Percentiles rank a stretch among this genome's conserved stretches.
phyloP scores from a whole-genome alignment of 92 coral and sea anemone genomes.

The Epizoanthus stellaris region DNA sequence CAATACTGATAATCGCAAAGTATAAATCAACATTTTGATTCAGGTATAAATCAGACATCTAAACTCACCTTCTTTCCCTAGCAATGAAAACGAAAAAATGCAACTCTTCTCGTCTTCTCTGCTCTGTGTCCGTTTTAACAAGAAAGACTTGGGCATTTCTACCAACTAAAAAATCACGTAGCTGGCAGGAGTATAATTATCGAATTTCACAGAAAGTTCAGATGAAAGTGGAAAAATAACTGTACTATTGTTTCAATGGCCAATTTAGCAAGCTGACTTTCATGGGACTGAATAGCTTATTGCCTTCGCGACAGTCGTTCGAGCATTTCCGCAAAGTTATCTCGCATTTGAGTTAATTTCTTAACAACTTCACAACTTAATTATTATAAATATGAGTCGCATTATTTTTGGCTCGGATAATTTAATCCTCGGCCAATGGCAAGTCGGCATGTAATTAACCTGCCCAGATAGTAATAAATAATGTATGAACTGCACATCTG shows the following conservation, averaged over 20 bases:
- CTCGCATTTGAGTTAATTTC: conserved; percentile 84
- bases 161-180: neutral
- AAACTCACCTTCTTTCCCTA: conserved; percentile 36
- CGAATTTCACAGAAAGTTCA: too few relatives aligned
- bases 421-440: conserved; percentile 73
- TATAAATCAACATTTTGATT: conserved; percentile 28
- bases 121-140: conserved; percentile 35
- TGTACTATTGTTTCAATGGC: neutral
- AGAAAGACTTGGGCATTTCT: conserved; percentile 46
- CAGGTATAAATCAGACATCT: conserved; percentile 24
- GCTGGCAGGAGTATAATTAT: too few relatives aligned
- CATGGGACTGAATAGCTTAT: neutral
- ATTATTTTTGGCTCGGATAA: conserved; percentile 90
- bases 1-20: conserved; percentile 1
- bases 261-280: neutral
- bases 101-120: conserved; percentile 5
- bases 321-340: conserved; percentile 50
- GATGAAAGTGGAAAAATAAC: too few relatives aligned
- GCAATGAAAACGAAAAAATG: conserved; percentile 7
- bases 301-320: neutral
- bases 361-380: conserved; percentile 92
- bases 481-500: conserved; percentile 97
- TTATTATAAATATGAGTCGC: conserved; percentile 79
- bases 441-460: conserved; percentile 73
- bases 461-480: conserved; percentile 80